Evolutionary conservation across 2,888 invertebrate species (phyloP).

Genomic region (Ectemnius cavifrons): DNA sequence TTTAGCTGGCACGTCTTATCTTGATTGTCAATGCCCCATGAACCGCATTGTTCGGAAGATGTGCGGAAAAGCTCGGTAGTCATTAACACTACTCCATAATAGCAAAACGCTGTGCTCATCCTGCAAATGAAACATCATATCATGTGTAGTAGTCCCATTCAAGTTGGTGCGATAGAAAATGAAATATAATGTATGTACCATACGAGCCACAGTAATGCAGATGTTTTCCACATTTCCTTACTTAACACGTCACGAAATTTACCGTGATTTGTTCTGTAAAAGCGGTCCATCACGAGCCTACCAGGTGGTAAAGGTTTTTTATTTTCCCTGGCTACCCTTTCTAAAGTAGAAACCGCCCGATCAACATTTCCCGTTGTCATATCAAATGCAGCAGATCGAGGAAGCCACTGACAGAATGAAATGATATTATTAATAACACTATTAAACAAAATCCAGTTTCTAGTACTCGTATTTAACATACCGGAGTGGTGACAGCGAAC

Average conservation of each 20-base stretch:
- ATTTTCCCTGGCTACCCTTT: conserved; percentile 92
- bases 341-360: conserved; percentile 89
- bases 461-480: conserved; percentile 80
- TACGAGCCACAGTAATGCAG: conserved; percentile 93
- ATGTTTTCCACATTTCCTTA: conserved; percentile 90
- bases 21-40: conserved; percentile 66
- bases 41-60: conserved; percentile 77
- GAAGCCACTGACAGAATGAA: conserved; percentile 87
- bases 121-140: conserved; percentile 76
- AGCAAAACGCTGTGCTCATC: conserved; percentile 96
- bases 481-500: conserved; percentile 89
- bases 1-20: conserved; percentile 79
- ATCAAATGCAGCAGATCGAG: conserved; percentile 94
- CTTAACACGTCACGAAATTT: conserved; percentile 86
- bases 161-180: conserved; percentile 75
- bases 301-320: conserved; percentile 93
- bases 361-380: conserved; percentile 93
- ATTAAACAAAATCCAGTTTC: too few species aligned
- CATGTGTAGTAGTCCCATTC: neutral
- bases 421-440: too few species aligned
- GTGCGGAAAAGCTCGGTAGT: conserved; percentile 94
- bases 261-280: conserved; percentile 82
- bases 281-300: conserved; percentile 88
- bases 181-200: conserved; percentile 82
- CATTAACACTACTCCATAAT: conserved; percentile 96